A percentile compares a stretch with the other conserved stretches of the same genome.
Conservation (phyloP, 2,113 vertebrate species). For the Empidonax traillii region DNA sequence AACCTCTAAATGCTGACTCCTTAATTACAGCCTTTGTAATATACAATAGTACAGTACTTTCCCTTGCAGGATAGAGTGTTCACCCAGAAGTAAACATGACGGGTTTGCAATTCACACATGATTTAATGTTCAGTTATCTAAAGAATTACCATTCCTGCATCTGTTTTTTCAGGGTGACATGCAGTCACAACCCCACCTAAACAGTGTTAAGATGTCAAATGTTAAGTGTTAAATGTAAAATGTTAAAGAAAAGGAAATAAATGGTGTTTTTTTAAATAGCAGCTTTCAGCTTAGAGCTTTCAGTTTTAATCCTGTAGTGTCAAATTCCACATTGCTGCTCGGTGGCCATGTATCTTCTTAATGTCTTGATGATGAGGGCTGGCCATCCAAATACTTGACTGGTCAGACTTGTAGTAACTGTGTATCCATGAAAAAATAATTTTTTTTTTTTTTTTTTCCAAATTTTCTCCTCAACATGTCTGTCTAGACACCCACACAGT, state of each 20-base stretch:
- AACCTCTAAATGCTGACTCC: neutral
- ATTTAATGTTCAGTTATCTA: neutral
- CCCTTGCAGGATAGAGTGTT: neutral
- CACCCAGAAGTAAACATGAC: neutral
- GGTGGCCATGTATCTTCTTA: too few species aligned
- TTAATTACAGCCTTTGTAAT: neutral
- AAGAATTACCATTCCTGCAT: neutral
- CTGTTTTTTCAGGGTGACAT: neutral
- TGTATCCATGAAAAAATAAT: neutral
- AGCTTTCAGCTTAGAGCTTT: neutral
- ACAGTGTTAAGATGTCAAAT: neutral
- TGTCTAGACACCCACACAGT: neutral
- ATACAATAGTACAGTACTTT: neutral
- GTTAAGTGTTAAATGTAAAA: too few species aligned
- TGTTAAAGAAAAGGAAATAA: neutral
- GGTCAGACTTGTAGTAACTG: neutral
- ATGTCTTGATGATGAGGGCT: neutral
- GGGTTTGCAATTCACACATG: neutral
- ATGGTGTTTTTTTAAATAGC: neutral
- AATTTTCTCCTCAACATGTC: neutral
- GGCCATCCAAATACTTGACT: neutral
- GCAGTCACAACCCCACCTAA: neutral
- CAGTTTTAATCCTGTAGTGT: neutral
- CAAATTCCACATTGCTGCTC: neutral
- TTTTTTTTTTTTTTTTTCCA: neutral